A percentile compares a stretch with the other conserved stretches of the same genome.
Evolutionary conservation across 2,113 vertebrate species (phyloP).

Genomic region (Mustela lutreola): DNA sequence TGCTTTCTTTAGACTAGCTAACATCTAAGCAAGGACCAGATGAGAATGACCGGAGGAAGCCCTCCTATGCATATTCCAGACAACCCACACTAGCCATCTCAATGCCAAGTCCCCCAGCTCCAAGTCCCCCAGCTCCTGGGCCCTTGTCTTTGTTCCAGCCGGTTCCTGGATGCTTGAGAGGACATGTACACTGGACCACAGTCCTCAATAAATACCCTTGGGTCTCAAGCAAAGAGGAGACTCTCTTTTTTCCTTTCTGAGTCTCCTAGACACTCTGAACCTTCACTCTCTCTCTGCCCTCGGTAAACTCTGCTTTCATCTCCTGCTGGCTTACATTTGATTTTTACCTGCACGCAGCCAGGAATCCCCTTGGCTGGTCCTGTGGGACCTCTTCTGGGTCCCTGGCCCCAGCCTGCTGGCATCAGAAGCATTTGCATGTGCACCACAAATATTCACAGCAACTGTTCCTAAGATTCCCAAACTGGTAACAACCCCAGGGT

Average conservation of each 20-base stretch:
- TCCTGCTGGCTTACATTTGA: background rate
- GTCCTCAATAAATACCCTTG: background rate
- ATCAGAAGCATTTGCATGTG: background rate
- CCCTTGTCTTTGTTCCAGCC: background rate
- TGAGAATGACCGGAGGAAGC: background rate
- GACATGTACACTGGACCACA: background rate
- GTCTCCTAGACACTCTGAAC: background rate
- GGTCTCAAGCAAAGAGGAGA: background rate
- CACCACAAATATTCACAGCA: background rate
- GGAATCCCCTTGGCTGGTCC: background rate
- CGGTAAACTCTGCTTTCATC: background rate
- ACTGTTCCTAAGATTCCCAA: background rate
- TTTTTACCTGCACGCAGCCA: background rate
- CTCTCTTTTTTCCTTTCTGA: background rate
- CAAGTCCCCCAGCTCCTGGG: background rate
- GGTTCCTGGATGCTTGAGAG: background rate
- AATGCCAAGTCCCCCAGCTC: background rate
- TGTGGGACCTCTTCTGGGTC: background rate
- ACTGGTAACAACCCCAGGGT: background rate
- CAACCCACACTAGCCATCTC: background rate
- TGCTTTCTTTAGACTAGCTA: background rate
- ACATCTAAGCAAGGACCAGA: background rate
- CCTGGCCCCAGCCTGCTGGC: background rate
- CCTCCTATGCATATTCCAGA: background rate
- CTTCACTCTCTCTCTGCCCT: background rate